Evolutionary conservation across 2,113 vertebrate genomes (phyloP).

Genomic region (Stercorarius parasiticus): DNA sequence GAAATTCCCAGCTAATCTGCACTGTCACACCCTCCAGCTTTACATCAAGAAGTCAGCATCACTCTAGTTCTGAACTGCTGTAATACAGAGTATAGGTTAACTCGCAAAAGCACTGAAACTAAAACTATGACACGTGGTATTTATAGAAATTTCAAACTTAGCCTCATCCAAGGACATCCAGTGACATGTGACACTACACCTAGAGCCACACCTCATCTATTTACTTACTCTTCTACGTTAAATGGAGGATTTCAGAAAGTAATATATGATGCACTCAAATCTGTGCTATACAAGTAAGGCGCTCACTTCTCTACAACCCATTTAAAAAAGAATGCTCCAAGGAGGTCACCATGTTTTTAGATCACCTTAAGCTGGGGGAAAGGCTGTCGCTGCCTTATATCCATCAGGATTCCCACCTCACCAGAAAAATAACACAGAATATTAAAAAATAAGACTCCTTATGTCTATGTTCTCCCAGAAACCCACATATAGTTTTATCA

Average conservation of each 20-base stretch:
- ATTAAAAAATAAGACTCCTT: background rate
- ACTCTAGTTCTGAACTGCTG: too few species aligned
- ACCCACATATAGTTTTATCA: background rate
- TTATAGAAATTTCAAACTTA: background rate
- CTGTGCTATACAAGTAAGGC: background rate
- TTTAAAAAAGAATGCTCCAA: background rate
- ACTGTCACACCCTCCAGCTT: too few species aligned
- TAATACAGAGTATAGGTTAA: background rate
- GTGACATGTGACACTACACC: background rate
- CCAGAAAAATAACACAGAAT: background rate
- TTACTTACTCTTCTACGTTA: background rate
- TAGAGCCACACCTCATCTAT: background rate
- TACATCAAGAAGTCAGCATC: fast-evolving
- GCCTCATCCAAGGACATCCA: background rate
- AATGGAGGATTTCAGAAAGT: background rate
- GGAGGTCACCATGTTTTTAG: background rate
- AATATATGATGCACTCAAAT: background rate
- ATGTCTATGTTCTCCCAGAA: background rate
- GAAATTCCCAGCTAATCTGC: background rate
- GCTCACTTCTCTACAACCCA: background rate
- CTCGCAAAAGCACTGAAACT: background rate
- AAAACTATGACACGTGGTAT: fast-evolving
- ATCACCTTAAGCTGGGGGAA: background rate
- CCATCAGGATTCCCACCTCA: background rate
- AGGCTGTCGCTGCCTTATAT: background rate